Evolutionary conservation across 2,113 vertebrate species (phyloP), one percentile per base, ranked within the genome.

Genomic region (Neodontobutis hainanensis): DNA sequence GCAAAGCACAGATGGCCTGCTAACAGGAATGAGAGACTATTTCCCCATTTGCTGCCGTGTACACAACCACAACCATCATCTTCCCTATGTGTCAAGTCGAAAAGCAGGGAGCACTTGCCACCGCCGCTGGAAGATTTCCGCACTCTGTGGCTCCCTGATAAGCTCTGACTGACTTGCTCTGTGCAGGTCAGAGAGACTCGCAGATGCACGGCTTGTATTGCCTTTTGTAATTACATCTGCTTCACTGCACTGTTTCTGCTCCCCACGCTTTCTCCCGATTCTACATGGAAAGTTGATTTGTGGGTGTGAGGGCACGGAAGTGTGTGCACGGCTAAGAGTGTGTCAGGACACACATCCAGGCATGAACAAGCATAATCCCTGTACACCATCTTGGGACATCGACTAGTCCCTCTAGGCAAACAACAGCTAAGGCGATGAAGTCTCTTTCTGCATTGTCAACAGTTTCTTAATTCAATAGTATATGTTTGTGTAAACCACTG

Each of bases 171-270:
- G 84, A 84, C 84, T 87, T 73, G 82, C 73, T 85, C 74, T 71
- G 70, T 82, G 76, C 85, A 81, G 81, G 81, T 86, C 82, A 82
- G 62, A 71, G 79, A 82, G 76, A 76, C 87, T 86, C 68, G 82
- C 83, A 81, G 84, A 77, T 48, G 48, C 74, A 46, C 44, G 44
- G 48, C 80, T 83, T 77, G 77, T 83, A 69, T 83, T 85, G 87
- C 85, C 83, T 86, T 86, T 86, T 86, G 86, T 87, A 88, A 88
- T 91, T 88, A 88, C 85, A 87, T 77, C 74, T 85, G 86, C 78
- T 86, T 70, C 75, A 65, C 72, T 80, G 70, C 81, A 75, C 75
- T 71, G 78, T 81, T 82, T 75, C 81, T 66, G 63, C 63, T 75
- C 65, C 58, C 75, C 68, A 70, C 65, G 43, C 75, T 53, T 62